Percentiles rank a stretch among this genome's conserved stretches.
phyloP scores from a whole-genome alignment of 2,888 invertebrate species.

The Cabera pusaria region DNA sequence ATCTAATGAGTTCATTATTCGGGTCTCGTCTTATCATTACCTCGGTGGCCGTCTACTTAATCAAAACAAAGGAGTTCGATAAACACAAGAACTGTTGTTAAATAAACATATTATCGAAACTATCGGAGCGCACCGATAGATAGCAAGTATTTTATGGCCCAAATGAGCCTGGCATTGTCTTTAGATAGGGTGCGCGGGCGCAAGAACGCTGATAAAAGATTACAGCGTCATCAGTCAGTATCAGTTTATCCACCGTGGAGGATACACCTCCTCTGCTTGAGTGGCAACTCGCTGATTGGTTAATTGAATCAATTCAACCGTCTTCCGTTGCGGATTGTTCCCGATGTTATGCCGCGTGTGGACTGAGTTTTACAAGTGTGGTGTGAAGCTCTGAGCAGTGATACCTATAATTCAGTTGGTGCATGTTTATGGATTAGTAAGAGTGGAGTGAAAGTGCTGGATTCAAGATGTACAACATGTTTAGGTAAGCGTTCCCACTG shows the following conservation, averaged over 20 bases:
- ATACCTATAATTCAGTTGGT: not conserved
- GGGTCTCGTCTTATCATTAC: slow-evolving; percentile 17
- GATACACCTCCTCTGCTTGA: slow-evolving; percentile 43
- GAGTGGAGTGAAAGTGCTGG: slow-evolving; percentile 16
- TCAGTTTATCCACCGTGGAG: slow-evolving; percentile 62
- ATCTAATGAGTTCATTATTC: slow-evolving; percentile 29
- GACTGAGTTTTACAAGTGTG: slow-evolving; percentile 38
- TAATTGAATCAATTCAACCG: slow-evolving; percentile 77
- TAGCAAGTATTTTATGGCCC: slow-evolving; percentile 51
- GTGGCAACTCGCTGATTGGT: slow-evolving; percentile 37
- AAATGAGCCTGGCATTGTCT: slow-evolving; percentile 66
- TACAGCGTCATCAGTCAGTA: slow-evolving; percentile 62
- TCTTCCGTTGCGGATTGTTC: slow-evolving; percentile 66
- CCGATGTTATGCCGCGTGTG: slow-evolving; percentile 24
- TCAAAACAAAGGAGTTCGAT: slow-evolving; percentile 56
- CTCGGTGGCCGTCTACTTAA: slow-evolving; percentile 6
- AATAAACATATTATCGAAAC: slow-evolving; percentile 68
- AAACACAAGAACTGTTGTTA: slow-evolving; percentile 45
- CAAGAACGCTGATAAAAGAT: slow-evolving; percentile 76
- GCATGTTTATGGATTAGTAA: slow-evolving; percentile 2
- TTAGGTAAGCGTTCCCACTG: slow-evolving; percentile 41
- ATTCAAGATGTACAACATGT: slow-evolving; percentile 37
- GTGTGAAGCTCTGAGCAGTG: slow-evolving; percentile 32
- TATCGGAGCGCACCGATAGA: slow-evolving; percentile 61
- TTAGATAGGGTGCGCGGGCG: slow-evolving; percentile 53